phyloP scores from a whole-genome alignment of 2,797 vertebrate genomes.

The Poecilia gillii region DNA sequence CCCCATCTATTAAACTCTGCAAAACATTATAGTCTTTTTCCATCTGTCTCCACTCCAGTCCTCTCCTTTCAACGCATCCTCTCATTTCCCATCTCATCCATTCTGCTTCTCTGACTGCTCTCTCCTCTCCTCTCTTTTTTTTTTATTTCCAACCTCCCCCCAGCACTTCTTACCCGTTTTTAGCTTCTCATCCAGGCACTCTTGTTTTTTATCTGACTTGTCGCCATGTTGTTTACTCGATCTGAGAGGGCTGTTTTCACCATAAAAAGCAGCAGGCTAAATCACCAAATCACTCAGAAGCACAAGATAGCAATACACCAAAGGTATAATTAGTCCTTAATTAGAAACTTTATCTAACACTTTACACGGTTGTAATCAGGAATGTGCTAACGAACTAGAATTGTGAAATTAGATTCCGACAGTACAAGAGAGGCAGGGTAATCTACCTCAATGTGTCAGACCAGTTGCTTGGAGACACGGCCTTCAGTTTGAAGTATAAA shows the following conservation, averaged over 20 bases:
- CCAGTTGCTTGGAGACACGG: constrained; percentile 62
- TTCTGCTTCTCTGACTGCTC: constrained; percentile 25
- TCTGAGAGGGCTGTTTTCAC: constrained; percentile 50
- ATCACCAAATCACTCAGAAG: constrained; percentile 69
- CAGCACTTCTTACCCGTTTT: constrained; percentile 20
- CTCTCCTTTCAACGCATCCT: constrained; percentile 23
- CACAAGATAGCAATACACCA: constrained; percentile 62
- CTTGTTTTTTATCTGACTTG: constrained; percentile 51
- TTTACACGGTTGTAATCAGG: constrained; percentile 59
- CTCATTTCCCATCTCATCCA: constrained; percentile 23
- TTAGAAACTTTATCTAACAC: constrained; percentile 77
- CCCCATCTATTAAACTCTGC: constrained; percentile 30
- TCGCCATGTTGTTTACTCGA: constrained; percentile 64
- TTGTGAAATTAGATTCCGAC: constrained; percentile 66
- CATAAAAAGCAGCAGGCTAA: constrained; percentile 57
- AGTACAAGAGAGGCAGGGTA: constrained; percentile 52
- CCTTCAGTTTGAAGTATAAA: constrained; percentile 48
- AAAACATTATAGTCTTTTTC: constrained; percentile 31
- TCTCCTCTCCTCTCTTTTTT: constrained; percentile 8
- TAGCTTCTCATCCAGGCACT: constrained; percentile 16
- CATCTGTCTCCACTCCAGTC: constrained; percentile 16
- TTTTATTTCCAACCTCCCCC: constrained; percentile 22
- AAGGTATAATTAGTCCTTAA: constrained; percentile 79
- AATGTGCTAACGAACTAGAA: constrained; percentile 64
- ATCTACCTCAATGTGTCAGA: constrained; percentile 47